A percentile compares a stretch with the other conserved stretches of the same genome.
Conservation (phyloP, 2,113 vertebrate species). For the Oophaga pumilio region DNA sequence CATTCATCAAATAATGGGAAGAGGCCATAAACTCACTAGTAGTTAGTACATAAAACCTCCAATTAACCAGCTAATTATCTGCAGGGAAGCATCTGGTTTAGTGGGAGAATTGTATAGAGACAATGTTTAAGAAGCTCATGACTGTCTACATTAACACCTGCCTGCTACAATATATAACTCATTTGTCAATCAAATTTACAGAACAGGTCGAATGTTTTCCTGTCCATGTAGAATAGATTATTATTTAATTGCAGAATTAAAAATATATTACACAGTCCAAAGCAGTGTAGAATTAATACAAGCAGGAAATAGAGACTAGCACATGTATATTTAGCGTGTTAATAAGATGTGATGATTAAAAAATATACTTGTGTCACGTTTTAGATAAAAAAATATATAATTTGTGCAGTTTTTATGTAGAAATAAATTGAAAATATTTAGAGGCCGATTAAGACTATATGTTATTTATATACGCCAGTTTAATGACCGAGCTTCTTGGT, state of each 20-base stretch:
- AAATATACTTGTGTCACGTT: too few species aligned
- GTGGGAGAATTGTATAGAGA: constrained; percentile 5
- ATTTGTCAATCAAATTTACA: constrained; percentile 28
- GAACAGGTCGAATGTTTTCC: background rate
- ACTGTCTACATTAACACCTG: background rate
- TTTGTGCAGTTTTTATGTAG: too few species aligned
- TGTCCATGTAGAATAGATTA: background rate
- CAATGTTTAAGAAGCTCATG: background rate
- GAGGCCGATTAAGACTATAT: too few species aligned
- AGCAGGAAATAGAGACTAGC: background rate
- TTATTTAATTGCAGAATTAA: background rate
- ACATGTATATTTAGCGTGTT: background rate
- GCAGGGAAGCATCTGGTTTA: constrained; percentile 47
- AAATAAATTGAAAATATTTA: too few species aligned
- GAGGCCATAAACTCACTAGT: constrained; percentile 42
- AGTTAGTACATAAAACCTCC: constrained; percentile 36
- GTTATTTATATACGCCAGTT: too few species aligned
- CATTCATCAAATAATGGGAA: constrained; percentile 22
- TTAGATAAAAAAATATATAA: too few species aligned
- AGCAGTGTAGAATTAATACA: background rate
- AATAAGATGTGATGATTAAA: background rate
- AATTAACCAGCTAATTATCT: constrained; percentile 49
- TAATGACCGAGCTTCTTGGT: too few species aligned
- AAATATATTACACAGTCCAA: background rate
- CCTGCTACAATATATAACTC: background rate